Evolutionary conservation across 2,797 vertebrate genomes (phyloP), one percentile per base, ranked within the genome.

Genomic region (Lepilemur septentrionalis): DNA sequence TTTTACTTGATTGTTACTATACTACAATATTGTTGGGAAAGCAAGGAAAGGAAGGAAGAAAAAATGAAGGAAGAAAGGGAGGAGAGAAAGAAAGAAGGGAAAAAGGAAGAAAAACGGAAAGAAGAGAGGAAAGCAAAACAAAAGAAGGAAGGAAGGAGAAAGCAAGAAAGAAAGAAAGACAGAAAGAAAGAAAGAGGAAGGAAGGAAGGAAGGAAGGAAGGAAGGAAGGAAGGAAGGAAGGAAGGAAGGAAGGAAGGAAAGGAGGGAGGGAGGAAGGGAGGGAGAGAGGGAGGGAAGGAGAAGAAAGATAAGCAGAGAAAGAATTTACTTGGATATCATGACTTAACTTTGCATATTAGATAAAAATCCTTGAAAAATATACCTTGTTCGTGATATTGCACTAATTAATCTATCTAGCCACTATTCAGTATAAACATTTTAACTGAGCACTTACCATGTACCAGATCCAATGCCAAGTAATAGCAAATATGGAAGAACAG

Each of bases 91-190:
- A 22, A 20, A 12, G 4, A 28, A 38, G 0, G 1, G 73, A 67
- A 0, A 20, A 28, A 30, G 2, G 5, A 30, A 0, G 0, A 46
- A 13, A 0, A 1, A 30, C 1, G 1, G 15, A 55, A 22, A 11
- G 20, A 1, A 13, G 0, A 4, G 15, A 52, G 15, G 50, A n/a
- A 28, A 25, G 10, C 28, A 11, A 59, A 25, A 28, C 23, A 57
- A 59, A 25, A 12, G 8, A 59, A 61, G 38, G 48, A 18, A 94
- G 0, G 20, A 41, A 14, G 17, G 11, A 41, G 9, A 3, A 3
- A 79, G 9, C 23, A 8, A 4, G 18, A 3, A 4, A 41, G 5
- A 2, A 41, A 35, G 12, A 20, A 18, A n/a, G 7, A 17, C 30
- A 11, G 2, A 35, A 9, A 5, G 6, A 0, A 38, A 3, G 4